A percentile compares a stretch with the other conserved stretches of the same genome.
Evolutionary conservation across 2,113 vertebrate species (phyloP).

Genomic region (Pelecanus crispus): DNA sequence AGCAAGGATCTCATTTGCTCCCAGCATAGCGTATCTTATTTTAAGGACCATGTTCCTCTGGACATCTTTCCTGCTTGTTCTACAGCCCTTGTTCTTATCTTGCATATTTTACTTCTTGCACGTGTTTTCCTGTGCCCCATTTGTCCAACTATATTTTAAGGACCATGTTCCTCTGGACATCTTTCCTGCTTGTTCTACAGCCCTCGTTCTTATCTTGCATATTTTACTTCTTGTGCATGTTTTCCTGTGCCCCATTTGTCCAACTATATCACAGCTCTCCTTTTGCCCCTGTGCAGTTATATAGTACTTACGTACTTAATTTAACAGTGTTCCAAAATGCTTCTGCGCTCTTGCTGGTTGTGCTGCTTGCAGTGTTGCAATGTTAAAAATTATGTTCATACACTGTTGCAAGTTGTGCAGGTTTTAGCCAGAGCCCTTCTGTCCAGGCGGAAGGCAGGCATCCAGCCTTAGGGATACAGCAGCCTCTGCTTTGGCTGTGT

Average conservation of each 20-base stretch:
- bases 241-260: not conserved
- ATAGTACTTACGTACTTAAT: not conserved
- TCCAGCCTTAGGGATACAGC: not conserved
- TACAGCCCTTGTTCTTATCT: not conserved
- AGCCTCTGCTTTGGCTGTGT: not conserved
- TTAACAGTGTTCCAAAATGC: not conserved
- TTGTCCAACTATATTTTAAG: not conserved
- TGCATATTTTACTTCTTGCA: not conserved
- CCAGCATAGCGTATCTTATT: not conserved
- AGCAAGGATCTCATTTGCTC: not conserved
- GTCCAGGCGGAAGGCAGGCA: not conserved
- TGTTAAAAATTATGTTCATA: not conserved
- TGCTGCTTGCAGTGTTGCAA: not conserved
- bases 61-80: not conserved
- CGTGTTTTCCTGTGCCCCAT: rapidly evolving
- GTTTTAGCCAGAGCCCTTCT: not conserved
- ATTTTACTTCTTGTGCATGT: rapidly evolving
- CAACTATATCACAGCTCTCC: not conserved
- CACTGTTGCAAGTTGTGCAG: rapidly evolving
- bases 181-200: not conserved
- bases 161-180: not conserved
- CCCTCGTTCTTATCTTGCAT: not conserved
- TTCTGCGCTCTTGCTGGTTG: not conserved
- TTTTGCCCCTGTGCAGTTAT: not conserved
- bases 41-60: not conserved